A percentile compares a stretch with the other conserved stretches of the same genome.
Evolutionary conservation across 2,888 invertebrate species (phyloP).

Genomic region (Mythimna impura): DNA sequence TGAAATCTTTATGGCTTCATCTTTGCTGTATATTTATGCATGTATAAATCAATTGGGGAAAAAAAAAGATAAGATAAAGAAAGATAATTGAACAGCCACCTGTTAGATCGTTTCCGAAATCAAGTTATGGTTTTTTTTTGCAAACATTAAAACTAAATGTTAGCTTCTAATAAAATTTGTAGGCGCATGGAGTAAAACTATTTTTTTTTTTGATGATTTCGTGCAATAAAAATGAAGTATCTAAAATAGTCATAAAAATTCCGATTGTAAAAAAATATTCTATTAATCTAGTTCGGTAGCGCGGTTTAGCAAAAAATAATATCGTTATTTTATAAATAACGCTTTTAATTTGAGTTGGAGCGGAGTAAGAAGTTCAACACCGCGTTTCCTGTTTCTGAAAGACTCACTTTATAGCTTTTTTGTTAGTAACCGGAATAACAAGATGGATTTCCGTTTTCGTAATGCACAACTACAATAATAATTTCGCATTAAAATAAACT

Average conservation of each 20-base stretch:
- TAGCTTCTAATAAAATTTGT: conserved; percentile 33
- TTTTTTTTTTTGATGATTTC: conserved; percentile 20
- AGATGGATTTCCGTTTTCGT: conserved; percentile 78
- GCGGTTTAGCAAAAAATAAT: conserved; percentile 52
- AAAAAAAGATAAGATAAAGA: conserved; percentile 8
- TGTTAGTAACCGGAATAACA: conserved; percentile 76
- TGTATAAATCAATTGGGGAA: neutral
- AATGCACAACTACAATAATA: conserved; percentile 68
- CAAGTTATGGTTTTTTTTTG: conserved; percentile 42
- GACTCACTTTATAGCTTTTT: conserved; percentile 67
- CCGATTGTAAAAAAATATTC: conserved; percentile 35
- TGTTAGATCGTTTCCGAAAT: conserved; percentile 47
- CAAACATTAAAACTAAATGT: conserved; percentile 32
- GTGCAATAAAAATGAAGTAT: conserved; percentile 51
- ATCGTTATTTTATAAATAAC: conserved; percentile 58
- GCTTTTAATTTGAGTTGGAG: conserved; percentile 63
- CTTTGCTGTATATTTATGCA: neutral
- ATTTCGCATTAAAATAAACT: conserved; percentile 78
- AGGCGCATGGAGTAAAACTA: conserved; percentile 32
- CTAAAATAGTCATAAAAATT: conserved; percentile 53
- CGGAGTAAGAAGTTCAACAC: conserved; percentile 72
- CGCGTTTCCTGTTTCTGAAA: conserved; percentile 77
- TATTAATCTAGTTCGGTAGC: conserved; percentile 18
- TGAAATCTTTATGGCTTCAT: conserved; percentile 1
- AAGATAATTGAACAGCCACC: conserved; percentile 35